phyloP scores from a whole-genome alignment of 1,140 invertebrate genomes.

The Elysia chlorotica region DNA sequence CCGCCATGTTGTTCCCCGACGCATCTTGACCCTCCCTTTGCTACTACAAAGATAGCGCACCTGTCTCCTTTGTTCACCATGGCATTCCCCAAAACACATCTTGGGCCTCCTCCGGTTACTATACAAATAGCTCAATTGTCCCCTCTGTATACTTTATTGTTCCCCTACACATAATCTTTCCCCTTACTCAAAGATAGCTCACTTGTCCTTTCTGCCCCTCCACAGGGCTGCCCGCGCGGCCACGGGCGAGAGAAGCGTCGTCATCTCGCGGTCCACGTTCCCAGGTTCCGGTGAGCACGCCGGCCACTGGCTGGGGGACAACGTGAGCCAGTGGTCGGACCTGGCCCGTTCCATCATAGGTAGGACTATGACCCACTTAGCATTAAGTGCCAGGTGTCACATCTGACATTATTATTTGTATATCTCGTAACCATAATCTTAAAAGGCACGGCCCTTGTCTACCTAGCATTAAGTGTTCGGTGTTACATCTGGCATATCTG shows the following conservation, averaged over 20 bases:
- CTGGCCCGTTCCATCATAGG: conserved; percentile 49
- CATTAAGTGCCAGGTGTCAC: not conserved
- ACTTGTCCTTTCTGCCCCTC: not conserved
- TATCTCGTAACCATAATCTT: not conserved
- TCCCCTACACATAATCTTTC: no score
- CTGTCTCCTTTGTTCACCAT: no score
- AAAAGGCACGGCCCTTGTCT: not conserved
- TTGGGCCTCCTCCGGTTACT: no score
- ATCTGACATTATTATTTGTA: not conserved
- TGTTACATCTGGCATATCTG: no score
- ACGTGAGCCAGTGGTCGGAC: conserved; percentile 44
- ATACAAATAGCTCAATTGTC: no score
- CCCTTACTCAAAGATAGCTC: no score
- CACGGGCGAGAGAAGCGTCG: conserved; percentile 71
- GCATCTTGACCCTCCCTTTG: no score
- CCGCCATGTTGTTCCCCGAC: no score
- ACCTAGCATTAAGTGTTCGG: not conserved
- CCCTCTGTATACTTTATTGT: no score
- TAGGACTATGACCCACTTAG: conserved; percentile 7
- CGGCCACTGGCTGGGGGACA: conserved; percentile 85
- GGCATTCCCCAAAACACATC: no score
- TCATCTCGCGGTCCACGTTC: conserved; percentile 83
- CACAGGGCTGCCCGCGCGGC: conserved; percentile 50
- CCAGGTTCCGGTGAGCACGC: conserved; percentile 78
- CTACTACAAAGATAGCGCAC: no score